A percentile compares a stretch with the other conserved stretches of the same genome.
Conservation (phyloP, 1,140 invertebrate species). For the Sogatella furcifera region DNA sequence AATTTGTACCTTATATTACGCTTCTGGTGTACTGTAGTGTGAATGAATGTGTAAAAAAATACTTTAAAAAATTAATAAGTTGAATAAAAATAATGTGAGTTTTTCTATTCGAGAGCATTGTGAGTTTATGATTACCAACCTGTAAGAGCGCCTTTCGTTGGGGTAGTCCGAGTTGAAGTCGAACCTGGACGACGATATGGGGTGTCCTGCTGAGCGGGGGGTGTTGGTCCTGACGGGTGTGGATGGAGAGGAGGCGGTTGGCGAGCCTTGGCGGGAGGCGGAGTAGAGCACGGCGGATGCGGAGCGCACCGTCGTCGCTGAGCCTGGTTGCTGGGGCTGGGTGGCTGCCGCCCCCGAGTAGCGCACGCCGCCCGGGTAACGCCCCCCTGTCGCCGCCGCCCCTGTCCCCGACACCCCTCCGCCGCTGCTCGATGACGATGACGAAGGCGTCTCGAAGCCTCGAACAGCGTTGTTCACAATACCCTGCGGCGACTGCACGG, state of each 20-base stretch:
- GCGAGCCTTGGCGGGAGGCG: slow-evolving; percentile 4
- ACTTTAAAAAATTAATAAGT: too few species aligned
- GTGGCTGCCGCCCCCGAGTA: neutral
- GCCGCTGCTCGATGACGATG: slow-evolving; percentile 25
- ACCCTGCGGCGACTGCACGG: slow-evolving; percentile 15
- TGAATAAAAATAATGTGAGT: too few species aligned
- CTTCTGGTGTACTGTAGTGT: too few species aligned
- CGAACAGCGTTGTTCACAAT: slow-evolving; percentile 7
- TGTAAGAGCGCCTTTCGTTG: slow-evolving; percentile 13
- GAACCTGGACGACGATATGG: slow-evolving; percentile 16
- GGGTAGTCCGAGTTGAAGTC: slow-evolving; percentile 17
- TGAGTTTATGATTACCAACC: neutral
- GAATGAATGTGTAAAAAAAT: too few species aligned
- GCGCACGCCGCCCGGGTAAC: slow-evolving; percentile 8
- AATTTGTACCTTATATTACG: too few species aligned
- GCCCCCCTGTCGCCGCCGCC: slow-evolving; percentile 10
- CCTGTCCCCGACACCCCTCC: neutral
- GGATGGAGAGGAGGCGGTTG: slow-evolving; percentile 8
- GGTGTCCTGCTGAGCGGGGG: slow-evolving; percentile 13
- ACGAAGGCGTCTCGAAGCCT: slow-evolving; percentile 26
- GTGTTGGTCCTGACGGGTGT: slow-evolving; percentile 15
- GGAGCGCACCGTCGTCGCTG: slow-evolving; percentile 27
- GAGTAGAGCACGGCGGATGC: neutral
- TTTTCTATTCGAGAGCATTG: too few species aligned
- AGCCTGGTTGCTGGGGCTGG: neutral